Percentiles rank a stretch among this genome's conserved stretches.
phyloP scores from a whole-genome alignment of 1,140 invertebrate species.

The Halesus radiatus region DNA sequence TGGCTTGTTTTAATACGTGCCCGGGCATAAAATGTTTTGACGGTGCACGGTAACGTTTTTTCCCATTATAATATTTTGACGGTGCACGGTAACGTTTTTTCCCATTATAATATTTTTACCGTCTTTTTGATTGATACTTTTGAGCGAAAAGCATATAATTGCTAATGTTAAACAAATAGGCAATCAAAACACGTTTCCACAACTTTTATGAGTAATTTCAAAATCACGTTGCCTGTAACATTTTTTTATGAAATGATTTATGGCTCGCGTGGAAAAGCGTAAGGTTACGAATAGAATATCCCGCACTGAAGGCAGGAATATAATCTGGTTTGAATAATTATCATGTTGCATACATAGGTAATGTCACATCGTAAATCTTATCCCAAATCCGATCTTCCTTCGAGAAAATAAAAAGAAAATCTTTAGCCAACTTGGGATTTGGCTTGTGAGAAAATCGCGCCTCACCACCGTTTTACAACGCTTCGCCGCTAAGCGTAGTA shows the following conservation, averaged over 20 bases:
- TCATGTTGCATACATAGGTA: conserved; percentile 35
- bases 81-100: too few species aligned
- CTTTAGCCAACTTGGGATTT: background rate
- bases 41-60: too few species aligned
- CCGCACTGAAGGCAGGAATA: conserved; percentile 1
- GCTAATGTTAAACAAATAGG: too few species aligned
- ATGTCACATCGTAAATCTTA: conserved; percentile 35
- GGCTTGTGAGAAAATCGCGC: background rate
- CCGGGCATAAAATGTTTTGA: too few species aligned
- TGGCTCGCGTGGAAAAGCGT: background rate
- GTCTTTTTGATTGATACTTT: too few species aligned
- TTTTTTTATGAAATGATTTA: conserved; percentile 32
- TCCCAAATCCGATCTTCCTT: conserved; percentile 20
- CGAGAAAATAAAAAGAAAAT: conserved; percentile 23
- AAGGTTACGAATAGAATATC: conserved; percentile 10
- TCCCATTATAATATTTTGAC: too few species aligned
- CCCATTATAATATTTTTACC: too few species aligned
- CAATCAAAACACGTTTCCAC: too few species aligned
- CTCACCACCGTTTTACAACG: too few species aligned
- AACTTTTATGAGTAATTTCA: background rate
- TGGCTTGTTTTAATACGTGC: too few species aligned
- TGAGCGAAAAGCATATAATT: too few species aligned
- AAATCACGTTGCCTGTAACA: background rate
- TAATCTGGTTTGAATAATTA: conserved; percentile 39
- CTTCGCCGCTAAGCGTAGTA: too few species aligned